Base-by-base conservation (phyloP, 1,140 invertebrate species). In the Drosophila sp. region DNA sequence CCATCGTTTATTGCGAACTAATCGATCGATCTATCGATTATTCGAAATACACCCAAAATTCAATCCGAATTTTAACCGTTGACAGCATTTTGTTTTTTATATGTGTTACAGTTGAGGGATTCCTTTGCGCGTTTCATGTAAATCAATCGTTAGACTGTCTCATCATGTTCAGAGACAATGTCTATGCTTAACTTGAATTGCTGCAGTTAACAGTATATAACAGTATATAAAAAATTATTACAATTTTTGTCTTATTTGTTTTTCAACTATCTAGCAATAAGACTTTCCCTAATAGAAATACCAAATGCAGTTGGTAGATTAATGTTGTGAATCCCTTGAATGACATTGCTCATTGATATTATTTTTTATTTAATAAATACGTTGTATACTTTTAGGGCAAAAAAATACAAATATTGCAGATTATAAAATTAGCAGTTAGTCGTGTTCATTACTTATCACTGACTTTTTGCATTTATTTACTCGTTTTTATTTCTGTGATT, bases 311-410 rank as follows among this genome's bases (percentile, higher is more conserved):
- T 21, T 21, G 21, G 1, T 21, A 21, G 4, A 21, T 21, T 4
- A 4, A 21, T 21, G 1, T 21, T 4, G 4, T 1, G 21, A 21
- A 21, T 21, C 36, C 9, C 4, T 38, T 38, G 1, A 38, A 38
- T 38, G 3, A 4, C 1, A n/a, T 11, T 38, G 9, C 7, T 11
- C 8, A 11, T 38, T 38, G 36, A 1, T 18, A 43, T 16, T 18
- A 16, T 7, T 1, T 8, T 27, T 6, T 25, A 16, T n/a, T 13
- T 38, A 11, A 18, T 27, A 32, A 53, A 18, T 32, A 32, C 14
- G n/a, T 54, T 45, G 70, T 54, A 72, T 72, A 72, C 70, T 72
- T 72, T 72, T 72, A 54, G 63, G 70, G 8, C 36, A 57, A 53
- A 34, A 69, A 61, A 64, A 16, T 21, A 25, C 14, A 38, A 38